A percentile compares a stretch with the other conserved stretches of the same genome.
phyloP scores from a whole-genome alignment of 2,888 invertebrate genomes.

The Synanthedon formicaeformis region DNA sequence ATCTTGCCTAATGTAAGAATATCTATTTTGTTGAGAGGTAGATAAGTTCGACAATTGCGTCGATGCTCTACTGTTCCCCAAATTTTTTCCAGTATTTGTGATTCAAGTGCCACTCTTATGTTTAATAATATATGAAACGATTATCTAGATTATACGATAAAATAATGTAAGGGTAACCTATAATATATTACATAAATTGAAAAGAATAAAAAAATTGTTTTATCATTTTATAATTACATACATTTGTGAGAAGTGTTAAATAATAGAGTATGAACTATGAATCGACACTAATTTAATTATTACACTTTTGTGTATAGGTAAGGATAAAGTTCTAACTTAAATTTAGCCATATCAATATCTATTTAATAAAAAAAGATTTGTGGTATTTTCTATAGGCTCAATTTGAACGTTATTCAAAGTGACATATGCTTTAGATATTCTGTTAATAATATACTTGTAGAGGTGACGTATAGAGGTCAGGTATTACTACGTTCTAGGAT shows the following conservation, averaged over 20 bases:
- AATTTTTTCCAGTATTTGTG: slow-evolving; percentile 82
- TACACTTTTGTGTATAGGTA: slow-evolving; percentile 72
- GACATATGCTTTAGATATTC: slow-evolving; percentile 72
- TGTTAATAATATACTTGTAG: slow-evolving; percentile 70
- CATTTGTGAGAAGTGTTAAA: slow-evolving; percentile 67
- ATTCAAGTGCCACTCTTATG: slow-evolving; percentile 83
- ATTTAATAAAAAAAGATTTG: slow-evolving; percentile 67
- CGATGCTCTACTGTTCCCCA: slow-evolving; percentile 67
- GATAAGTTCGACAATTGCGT: slow-evolving; percentile 40
- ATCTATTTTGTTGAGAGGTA: slow-evolving; percentile 55
- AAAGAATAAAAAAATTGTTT: slow-evolving; percentile 54
- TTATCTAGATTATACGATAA: slow-evolving; percentile 73
- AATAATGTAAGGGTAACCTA: slow-evolving; percentile 64
- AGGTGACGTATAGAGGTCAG: slow-evolving; percentile 44
- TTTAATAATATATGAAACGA: slow-evolving; percentile 75
- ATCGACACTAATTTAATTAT: slow-evolving; percentile 69
- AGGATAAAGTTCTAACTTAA: slow-evolving; percentile 69
- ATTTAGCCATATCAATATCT: slow-evolving; percentile 73
- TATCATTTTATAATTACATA: slow-evolving; percentile 72
- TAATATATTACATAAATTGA: slow-evolving; percentile 68
- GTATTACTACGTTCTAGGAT: slow-evolving; percentile 60
- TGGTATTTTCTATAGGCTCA: slow-evolving; percentile 72
- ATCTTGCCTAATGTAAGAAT: slow-evolving; percentile 65
- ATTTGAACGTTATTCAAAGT: slow-evolving; percentile 71
- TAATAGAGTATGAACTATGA: slow-evolving; percentile 55